Conservation (phyloP, 2,888 invertebrate species). For the Amphipoea oculea region DNA sequence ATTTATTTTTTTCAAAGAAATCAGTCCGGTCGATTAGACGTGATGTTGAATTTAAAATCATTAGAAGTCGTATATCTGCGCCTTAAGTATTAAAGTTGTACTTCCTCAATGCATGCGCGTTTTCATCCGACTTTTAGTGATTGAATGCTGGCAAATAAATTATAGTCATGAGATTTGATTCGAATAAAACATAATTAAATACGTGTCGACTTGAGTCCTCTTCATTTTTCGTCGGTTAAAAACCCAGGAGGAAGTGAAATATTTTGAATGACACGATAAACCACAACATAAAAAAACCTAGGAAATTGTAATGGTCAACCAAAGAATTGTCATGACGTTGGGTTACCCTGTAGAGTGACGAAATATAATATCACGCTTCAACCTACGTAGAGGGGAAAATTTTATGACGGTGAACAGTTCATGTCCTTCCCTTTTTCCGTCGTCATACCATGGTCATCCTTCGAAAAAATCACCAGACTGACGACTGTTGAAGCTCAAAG, state of each 20-base stretch:
- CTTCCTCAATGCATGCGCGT: not conserved
- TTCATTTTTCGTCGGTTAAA: not conserved
- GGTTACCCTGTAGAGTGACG: not conserved
- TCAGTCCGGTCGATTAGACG: no score
- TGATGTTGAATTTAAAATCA: no score
- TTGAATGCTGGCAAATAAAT: not conserved
- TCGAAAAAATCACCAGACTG: conserved; percentile 23
- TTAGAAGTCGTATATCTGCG: no score
- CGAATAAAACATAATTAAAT: not conserved
- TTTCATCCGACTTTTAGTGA: not conserved
- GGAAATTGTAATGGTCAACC: conserved; percentile 11
- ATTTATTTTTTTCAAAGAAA: no score
- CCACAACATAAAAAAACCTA: not conserved
- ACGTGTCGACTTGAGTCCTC: not conserved
- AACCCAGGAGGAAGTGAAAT: not conserved
- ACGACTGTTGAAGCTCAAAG: not conserved
- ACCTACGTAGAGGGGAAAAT: conserved; percentile 3
- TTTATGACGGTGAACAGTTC: conserved; percentile 7
- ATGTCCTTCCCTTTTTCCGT: not conserved
- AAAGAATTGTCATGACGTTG: conserved; percentile 11
- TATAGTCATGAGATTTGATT: not conserved
- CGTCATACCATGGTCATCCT: not conserved
- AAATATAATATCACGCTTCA: not conserved
- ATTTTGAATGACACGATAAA: not conserved
- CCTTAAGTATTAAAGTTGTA: not conserved